These are phyloP conservation scores for Conus betulinus DNA, from an alignment of 1,140 invertebrate genomes.

Conservation along the genomic window DNA sequence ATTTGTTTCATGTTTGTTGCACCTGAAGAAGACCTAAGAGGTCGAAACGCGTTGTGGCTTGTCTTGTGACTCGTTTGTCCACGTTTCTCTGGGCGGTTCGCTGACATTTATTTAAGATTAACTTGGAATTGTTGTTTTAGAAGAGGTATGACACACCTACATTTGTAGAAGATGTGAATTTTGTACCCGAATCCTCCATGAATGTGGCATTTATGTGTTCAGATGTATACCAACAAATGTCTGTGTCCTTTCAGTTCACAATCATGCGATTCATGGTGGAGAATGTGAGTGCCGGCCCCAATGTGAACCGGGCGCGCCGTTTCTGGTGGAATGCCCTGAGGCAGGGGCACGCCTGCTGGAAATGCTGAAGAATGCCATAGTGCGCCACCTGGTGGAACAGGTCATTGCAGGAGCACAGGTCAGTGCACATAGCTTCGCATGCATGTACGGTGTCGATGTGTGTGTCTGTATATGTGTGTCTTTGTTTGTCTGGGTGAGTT, in stretches of 20 bases:
- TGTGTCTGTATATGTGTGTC: neutral
- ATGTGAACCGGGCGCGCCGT: conserved; percentile 91
- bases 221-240: too few relatives aligned
- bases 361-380: conserved; percentile 87
- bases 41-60: too few relatives aligned
- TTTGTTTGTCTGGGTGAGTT: neutral
- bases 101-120: too few relatives aligned
- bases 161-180: too few relatives aligned
- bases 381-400: conserved; percentile 94
- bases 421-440: neutral
- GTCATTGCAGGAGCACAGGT: conserved; percentile 79
- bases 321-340: conserved; percentile 90
- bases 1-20: too few relatives aligned
- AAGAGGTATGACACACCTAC: too few relatives aligned
- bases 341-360: conserved; percentile 86
- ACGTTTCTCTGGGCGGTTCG: too few relatives aligned
- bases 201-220: too few relatives aligned
- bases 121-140: too few relatives aligned
- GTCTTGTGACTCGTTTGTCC: too few relatives aligned
- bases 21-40: too few relatives aligned
- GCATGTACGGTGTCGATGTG: neutral
- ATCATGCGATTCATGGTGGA: conserved; percentile 99
- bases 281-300: conserved; percentile 89
- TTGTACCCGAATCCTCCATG: too few relatives aligned
- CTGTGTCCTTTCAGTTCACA: conserved; percentile 86